These are phyloP conservation scores for Chymomyza fuscimana DNA, from an alignment of 2,888 invertebrate species.

Conservation along the genomic window DNA sequence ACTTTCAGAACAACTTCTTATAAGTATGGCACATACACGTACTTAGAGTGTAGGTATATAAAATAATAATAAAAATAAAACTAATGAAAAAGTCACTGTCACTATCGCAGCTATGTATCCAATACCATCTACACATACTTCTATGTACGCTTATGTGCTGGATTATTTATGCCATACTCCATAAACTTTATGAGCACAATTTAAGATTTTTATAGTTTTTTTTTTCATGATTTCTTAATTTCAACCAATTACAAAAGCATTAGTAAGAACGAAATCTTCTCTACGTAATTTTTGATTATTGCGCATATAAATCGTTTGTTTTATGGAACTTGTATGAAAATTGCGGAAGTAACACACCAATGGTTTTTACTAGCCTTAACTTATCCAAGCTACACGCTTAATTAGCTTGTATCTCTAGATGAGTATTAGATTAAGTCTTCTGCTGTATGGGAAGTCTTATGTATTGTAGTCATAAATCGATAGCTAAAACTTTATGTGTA, in stretches of 20 bases:
- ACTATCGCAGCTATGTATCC: conserved; percentile 7
- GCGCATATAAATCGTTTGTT: conserved; percentile 65
- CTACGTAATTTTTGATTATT: conserved; percentile 50
- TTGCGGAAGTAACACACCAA: conserved; percentile 64
- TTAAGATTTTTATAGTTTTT: neutral
- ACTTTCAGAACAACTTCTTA: no score
- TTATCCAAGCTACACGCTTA: conserved; percentile 39
- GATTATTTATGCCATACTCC: neutral
- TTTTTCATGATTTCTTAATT: conserved; percentile 63
- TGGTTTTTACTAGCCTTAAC: conserved; percentile 43
- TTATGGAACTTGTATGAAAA: conserved; percentile 40
- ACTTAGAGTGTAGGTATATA: no score
- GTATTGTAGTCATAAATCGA: conserved; percentile 2
- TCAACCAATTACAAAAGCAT: conserved; percentile 71
- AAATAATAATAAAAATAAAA: no score
- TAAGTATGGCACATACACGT: no score
- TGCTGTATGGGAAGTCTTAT: neutral
- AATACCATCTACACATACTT: neutral
- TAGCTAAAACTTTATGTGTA: conserved; percentile 1
- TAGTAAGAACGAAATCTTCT: conserved; percentile 46
- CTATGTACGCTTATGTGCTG: neutral
- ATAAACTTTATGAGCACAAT: neutral
- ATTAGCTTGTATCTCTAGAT: conserved; percentile 62
- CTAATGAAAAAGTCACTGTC: conserved; percentile 44
- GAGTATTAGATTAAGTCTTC: neutral